These are phyloP conservation scores for Camptogramma bilineatum DNA, from an alignment of 2,888 invertebrate species.

Conservation along the genomic window DNA sequence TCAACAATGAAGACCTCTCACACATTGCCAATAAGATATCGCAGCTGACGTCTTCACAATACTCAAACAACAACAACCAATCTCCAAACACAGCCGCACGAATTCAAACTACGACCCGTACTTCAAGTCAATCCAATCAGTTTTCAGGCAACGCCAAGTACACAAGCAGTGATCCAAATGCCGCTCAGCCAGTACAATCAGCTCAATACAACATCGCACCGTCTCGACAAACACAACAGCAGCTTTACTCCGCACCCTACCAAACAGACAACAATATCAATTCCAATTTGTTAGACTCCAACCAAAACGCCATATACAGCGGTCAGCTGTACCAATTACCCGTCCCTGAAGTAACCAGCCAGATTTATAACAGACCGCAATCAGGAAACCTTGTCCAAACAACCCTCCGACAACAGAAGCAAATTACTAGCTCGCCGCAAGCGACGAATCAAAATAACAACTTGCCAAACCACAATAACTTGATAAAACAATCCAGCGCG, in stretches of 20 bases:
- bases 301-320: constrained; percentile 68
- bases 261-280: constrained; percentile 49
- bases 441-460: constrained; percentile 45
- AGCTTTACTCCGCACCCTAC: constrained; percentile 52
- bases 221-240: constrained; percentile 49
- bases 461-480: constrained; percentile 43
- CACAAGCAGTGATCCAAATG: constrained; percentile 46
- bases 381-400: constrained; percentile 51
- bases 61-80: constrained; percentile 52
- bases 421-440: constrained; percentile 34
- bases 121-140: constrained; percentile 46
- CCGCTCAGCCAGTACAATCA: constrained; percentile 48
- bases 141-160: constrained; percentile 48
- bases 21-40: constrained; percentile 70
- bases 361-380: constrained; percentile 68
- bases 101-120: constrained; percentile 29
- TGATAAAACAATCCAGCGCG: constrained; percentile 49
- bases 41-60: constrained; percentile 74
- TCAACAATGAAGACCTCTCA: constrained; percentile 64
- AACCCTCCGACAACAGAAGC: constrained; percentile 35
- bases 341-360: constrained; percentile 74
- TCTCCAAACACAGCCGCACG: constrained; percentile 42
- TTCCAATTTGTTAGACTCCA: constrained; percentile 47
- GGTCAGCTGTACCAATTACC: constrained; percentile 77
- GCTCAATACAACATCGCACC: constrained; percentile 51